Conservation (phyloP, 1,140 invertebrate species). For the Diachasmimorpha longicaudata region DNA sequence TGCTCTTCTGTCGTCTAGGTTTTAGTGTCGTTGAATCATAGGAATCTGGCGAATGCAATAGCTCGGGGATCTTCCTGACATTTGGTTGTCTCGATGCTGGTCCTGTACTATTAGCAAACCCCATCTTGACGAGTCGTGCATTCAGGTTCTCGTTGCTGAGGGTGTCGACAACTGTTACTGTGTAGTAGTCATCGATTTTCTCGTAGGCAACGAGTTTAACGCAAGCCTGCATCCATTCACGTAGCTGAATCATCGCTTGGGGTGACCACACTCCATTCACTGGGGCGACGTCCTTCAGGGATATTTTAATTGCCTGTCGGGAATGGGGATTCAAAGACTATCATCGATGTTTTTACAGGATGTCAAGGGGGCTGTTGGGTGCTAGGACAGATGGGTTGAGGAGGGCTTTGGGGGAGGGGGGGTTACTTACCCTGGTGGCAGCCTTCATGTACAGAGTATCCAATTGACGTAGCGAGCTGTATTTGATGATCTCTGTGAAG, state of each 20-base stretch:
- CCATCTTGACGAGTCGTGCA: slow-evolving; percentile 33
- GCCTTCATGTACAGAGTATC: slow-evolving; percentile 36
- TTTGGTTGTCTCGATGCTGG: slow-evolving; percentile 40
- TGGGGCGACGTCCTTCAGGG: slow-evolving; percentile 43
- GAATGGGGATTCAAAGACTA: too few relatives aligned
- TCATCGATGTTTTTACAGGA: too few relatives aligned
- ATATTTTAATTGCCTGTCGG: slow-evolving; percentile 41
- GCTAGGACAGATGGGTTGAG: too few relatives aligned
- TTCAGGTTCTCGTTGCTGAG: slow-evolving; percentile 38
- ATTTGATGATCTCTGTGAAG: slow-evolving; percentile 42
- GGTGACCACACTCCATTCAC: slow-evolving; percentile 35
- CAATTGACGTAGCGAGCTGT: slow-evolving; percentile 45
- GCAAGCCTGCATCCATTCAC: slow-evolving; percentile 1
- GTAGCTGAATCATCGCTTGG: slow-evolving; percentile 26
- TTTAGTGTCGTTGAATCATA: neutral
- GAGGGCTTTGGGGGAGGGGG: too few relatives aligned
- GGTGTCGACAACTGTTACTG: slow-evolving; percentile 32
- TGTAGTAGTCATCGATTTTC: slow-evolving; percentile 30
- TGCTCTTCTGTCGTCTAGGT: neutral
- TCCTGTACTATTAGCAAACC: slow-evolving; percentile 34
- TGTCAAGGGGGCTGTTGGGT: too few relatives aligned
- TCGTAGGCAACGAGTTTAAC: slow-evolving; percentile 31
- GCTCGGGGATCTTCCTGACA: neutral
- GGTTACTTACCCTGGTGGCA: slow-evolving; percentile 40
- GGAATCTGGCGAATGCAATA: neutral